A percentile compares a stretch with the other conserved stretches of the same genome.
phyloP scores from a whole-genome alignment of 1,140 invertebrate genomes.

The Littorina saxatilis region DNA sequence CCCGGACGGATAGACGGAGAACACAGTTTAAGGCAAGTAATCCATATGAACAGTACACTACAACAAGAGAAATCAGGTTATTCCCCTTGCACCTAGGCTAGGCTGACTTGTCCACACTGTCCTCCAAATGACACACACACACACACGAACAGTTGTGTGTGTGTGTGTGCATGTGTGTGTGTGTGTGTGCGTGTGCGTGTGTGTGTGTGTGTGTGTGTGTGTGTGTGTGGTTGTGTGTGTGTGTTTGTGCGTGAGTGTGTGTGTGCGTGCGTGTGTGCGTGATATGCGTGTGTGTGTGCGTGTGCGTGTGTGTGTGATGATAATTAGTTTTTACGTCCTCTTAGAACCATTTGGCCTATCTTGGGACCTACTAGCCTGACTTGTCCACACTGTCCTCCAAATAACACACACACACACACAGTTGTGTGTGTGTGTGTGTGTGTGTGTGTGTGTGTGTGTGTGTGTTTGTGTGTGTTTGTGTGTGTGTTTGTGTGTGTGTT shows the following conservation, averaged over 20 bases:
- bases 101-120: no score
- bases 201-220: not conserved
- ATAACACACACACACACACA: no score
- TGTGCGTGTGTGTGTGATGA: not conserved
- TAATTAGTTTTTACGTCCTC: no score
- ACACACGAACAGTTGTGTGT: no score
- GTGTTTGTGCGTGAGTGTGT: not conserved
- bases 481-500: no score
- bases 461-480: not conserved
- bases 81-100: no score
- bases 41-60: no score
- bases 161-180: constrained; percentile 26
- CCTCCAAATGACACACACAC: no score
- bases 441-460: not conserved
- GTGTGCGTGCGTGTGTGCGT: not conserved
- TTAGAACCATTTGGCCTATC: no score
- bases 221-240: not conserved
- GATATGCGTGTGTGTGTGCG: not conserved
- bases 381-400: no score
- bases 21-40: not conserved
- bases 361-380: no score
- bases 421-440: constrained; percentile 4
- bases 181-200: not conserved
- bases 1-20: not conserved
- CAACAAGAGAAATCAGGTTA: no score